phyloP scores from a whole-genome alignment of 2,113 vertebrate genomes.

The Octodon degus region DNA sequence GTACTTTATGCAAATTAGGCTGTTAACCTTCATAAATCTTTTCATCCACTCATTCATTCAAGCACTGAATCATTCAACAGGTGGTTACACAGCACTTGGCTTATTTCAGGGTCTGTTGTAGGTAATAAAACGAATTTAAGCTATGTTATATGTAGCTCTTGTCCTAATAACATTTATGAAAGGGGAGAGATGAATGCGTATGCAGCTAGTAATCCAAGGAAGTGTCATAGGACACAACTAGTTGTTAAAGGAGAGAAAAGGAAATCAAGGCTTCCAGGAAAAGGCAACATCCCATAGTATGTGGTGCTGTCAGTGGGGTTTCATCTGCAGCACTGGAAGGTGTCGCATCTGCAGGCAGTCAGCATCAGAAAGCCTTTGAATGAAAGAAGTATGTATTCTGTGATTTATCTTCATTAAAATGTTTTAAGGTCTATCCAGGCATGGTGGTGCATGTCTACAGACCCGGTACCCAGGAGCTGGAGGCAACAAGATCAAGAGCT shows the following conservation, averaged over 20 bases:
- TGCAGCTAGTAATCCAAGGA: not conserved
- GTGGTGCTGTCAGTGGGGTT: rapidly evolving
- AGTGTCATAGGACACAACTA: not conserved
- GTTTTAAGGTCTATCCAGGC: not conserved
- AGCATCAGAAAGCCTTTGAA: not conserved
- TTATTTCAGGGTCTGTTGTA: not conserved
- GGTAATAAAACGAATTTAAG: not conserved
- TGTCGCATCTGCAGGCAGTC: not conserved
- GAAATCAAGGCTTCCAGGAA: not conserved
- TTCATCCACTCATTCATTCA: not conserved
- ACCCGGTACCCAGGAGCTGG: not conserved
- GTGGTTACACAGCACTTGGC: not conserved
- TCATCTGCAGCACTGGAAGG: not conserved
- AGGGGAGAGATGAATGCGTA: not conserved
- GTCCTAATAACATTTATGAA: not conserved
- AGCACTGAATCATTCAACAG: not conserved
- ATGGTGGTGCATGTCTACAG: not conserved
- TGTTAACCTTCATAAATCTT: not conserved
- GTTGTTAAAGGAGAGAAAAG: not conserved
- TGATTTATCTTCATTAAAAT: conserved; percentile 6
- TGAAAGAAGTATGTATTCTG: not conserved
- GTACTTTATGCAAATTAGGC: not conserved
- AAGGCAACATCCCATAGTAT: not conserved
- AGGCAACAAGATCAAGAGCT: not conserved
- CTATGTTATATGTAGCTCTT: not conserved